Evolutionary conservation across 2,888 invertebrate species (phyloP).

Genomic region (Agrotis segetum): DNA sequence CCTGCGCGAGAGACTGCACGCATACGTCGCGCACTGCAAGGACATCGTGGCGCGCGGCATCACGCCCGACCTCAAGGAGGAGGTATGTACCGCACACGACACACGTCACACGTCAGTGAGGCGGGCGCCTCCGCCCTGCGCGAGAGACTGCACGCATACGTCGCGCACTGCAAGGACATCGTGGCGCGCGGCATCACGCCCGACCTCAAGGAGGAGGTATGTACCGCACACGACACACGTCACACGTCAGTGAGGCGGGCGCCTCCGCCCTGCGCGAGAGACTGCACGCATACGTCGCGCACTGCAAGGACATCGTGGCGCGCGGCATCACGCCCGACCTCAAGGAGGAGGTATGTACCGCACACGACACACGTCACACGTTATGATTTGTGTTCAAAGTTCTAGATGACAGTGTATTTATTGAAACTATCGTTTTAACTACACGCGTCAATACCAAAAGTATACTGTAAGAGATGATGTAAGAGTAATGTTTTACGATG

Average conservation of each 20-base stretch:
- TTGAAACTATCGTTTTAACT: too few relatives aligned
- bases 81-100: slow-evolving; percentile 80
- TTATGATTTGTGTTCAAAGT: not conserved
- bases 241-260: too few relatives aligned
- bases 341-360: slow-evolving; percentile 91
- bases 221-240: too few relatives aligned
- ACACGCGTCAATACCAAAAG: too few relatives aligned
- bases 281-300: too few relatives aligned
- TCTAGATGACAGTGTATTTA: too few relatives aligned
- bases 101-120: slow-evolving; percentile 88
- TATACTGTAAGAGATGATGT: not conserved
- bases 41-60: slow-evolving; percentile 74
- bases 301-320: slow-evolving; percentile 89
- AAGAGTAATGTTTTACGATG: not conserved
- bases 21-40: slow-evolving; percentile 94
- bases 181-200: slow-evolving; percentile 75
- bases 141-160: slow-evolving; percentile 94
- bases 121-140: slow-evolving; percentile 82
- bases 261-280: too few relatives aligned
- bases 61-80: slow-evolving; percentile 93
- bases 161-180: slow-evolving; percentile 92
- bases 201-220: slow-evolving; percentile 93
- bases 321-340: slow-evolving; percentile 87
- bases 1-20: slow-evolving; percentile 92
- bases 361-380: slow-evolving; percentile 1